Evolutionary conservation across 2,888 invertebrate species (phyloP).

Genomic region (Lasioglossum pauxillum): DNA sequence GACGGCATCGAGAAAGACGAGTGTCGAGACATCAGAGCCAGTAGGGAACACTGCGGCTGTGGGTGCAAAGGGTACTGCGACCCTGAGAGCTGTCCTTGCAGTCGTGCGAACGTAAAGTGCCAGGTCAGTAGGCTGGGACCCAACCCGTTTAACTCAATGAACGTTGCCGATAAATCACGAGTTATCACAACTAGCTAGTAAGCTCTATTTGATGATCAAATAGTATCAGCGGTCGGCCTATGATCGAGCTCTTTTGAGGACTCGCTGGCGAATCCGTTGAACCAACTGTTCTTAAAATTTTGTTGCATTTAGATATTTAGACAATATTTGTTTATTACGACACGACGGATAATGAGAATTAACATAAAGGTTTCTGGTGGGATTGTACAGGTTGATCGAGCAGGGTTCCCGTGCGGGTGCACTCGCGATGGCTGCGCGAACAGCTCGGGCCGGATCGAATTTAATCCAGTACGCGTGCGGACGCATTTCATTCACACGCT

Average conservation of each 20-base stretch:
- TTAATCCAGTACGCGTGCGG: constrained; percentile 97
- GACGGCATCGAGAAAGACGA: constrained; percentile 97
- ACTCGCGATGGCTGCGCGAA: constrained; percentile 97
- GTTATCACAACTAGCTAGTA: background rate
- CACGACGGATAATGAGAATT: background rate
- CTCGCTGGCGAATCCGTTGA: background rate
- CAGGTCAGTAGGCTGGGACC: constrained; percentile 86
- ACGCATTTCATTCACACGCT: constrained; percentile 99
- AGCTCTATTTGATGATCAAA: background rate
- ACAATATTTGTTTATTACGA: background rate
- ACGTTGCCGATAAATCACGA: background rate
- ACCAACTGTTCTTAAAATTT: background rate
- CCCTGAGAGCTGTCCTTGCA: constrained; percentile 97
- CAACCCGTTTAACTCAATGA: background rate
- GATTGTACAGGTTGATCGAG: constrained; percentile 91
- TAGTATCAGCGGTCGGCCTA: background rate
- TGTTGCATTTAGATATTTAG: background rate
- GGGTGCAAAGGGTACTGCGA: constrained; percentile 97
- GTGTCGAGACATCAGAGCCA: constrained; percentile 95
- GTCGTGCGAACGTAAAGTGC: constrained; percentile 97
- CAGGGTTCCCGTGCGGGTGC: constrained; percentile 98
- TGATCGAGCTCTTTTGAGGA: background rate
- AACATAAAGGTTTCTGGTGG: background rate
- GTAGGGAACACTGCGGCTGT: constrained; percentile 97
- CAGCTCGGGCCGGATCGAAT: constrained; percentile 96